A percentile compares a stretch with the other conserved stretches of the same genome.
These are phyloP conservation scores for Synanthedon myopaeformis DNA, from an alignment of 2,888 invertebrate species.

Conservation along the genomic window DNA sequence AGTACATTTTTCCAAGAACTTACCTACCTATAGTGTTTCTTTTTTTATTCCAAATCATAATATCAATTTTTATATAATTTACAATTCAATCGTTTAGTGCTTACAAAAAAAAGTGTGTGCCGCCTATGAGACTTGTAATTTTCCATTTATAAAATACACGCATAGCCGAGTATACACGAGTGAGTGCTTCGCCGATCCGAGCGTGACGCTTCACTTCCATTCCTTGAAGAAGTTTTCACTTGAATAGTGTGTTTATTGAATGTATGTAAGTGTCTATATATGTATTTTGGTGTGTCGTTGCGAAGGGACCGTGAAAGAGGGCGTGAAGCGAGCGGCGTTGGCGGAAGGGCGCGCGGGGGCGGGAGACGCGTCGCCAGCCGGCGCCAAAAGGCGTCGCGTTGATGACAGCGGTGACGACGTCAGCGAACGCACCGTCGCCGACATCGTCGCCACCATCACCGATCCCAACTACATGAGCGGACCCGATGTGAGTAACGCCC, in stretches of 20 bases:
- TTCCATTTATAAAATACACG: too few relatives aligned
- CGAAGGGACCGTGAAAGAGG: conserved; percentile 43
- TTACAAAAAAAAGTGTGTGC: too few relatives aligned
- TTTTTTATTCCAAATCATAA: too few relatives aligned
- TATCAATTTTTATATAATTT: too few relatives aligned
- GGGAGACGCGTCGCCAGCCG: conserved; percentile 10
- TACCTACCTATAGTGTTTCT: too few relatives aligned
- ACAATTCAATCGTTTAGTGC: too few relatives aligned
- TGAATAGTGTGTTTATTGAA: too few relatives aligned
- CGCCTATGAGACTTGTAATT: too few relatives aligned
- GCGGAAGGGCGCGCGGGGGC: conserved; percentile 20
- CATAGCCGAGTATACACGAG: too few relatives aligned
- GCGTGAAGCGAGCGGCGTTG: conserved; percentile 30
- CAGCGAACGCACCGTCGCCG: conserved; percentile 80
- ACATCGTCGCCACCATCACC: conserved; percentile 84
- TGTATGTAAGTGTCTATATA: background rate
- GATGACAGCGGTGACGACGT: conserved; percentile 75
- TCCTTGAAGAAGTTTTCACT: background rate
- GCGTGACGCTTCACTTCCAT: too few relatives aligned
- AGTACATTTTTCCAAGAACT: too few relatives aligned
- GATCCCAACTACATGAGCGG: conserved; percentile 88
- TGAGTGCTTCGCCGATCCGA: too few relatives aligned
- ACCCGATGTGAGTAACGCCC: conserved; percentile 73
- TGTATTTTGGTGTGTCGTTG: background rate
- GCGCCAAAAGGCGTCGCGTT: conserved; percentile 38